A percentile compares a stretch with the other conserved stretches of the same genome.
These are phyloP conservation scores for Punctoribates punctum DNA, from an alignment of 2,888 invertebrate genomes.

Conservation along the genomic window DNA sequence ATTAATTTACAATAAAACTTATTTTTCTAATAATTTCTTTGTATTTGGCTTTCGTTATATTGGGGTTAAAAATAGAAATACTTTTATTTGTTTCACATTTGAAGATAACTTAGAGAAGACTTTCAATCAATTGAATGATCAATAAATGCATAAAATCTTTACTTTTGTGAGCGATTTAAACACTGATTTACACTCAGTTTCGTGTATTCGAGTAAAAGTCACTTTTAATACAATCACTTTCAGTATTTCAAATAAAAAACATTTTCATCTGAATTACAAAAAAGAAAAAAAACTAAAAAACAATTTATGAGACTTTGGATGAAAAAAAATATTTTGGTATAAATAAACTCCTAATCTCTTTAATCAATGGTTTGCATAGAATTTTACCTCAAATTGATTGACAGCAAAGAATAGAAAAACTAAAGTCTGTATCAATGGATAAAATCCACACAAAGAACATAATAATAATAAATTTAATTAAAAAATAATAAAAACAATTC, in stretches of 20 bases:
- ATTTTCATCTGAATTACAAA: neutral
- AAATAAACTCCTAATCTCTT: conserved; percentile 28
- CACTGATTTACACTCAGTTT: too few species aligned
- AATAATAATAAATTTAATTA: neutral
- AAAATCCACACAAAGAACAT: neutral
- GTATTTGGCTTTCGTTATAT: neutral
- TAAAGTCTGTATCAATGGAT: neutral
- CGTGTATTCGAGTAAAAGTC: too few species aligned
- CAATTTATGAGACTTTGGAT: neutral
- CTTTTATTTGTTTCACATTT: neutral
- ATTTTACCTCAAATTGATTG: conserved; percentile 12
- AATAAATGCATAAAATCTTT: too few species aligned
- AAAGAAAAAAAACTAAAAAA: neutral
- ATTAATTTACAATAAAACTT: neutral
- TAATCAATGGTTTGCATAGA: conserved; percentile 30
- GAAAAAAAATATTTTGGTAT: neutral
- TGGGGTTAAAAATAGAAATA: conserved; percentile 19
- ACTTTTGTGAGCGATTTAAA: too few species aligned
- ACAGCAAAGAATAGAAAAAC: neutral
- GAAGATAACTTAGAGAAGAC: neutral
- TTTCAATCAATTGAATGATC: neutral
- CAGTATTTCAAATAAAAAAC: too few species aligned
- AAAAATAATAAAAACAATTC: neutral
- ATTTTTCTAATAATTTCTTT: neutral
- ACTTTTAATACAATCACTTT: too few species aligned